These are phyloP conservation scores for Galerucella nymphaeae DNA, from an alignment of 2,888 invertebrate species.

Conservation along the genomic window DNA sequence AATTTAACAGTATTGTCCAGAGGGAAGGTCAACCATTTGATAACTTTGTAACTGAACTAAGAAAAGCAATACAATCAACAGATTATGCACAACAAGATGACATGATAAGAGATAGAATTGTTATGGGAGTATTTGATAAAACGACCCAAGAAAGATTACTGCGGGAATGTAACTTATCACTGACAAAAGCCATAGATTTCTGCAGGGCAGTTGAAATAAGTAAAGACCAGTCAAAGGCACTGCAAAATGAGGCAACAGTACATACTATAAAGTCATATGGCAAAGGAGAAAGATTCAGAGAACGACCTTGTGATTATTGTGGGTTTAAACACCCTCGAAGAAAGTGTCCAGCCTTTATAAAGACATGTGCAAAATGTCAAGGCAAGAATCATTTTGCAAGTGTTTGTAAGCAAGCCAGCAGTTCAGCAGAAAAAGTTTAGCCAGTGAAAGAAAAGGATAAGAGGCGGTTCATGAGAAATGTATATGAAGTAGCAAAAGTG, in stretches of 20 bases:
- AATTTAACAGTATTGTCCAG: slow-evolving; percentile 49
- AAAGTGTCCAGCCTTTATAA: slow-evolving; percentile 8
- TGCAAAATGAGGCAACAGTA: slow-evolving; percentile 35
- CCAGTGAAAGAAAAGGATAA: too few relatives aligned
- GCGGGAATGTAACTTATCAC: slow-evolving; percentile 43
- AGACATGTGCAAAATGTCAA: slow-evolving; percentile 15
- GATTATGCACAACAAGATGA: slow-evolving; percentile 48
- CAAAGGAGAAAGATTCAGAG: neutral
- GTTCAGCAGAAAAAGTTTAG: too few relatives aligned
- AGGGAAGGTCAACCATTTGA: slow-evolving; percentile 52
- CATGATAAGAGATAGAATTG: slow-evolving; percentile 50
- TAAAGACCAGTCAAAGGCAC: slow-evolving; percentile 42
- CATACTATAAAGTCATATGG: neutral
- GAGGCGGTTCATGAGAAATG: too few relatives aligned
- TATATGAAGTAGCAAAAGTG: too few relatives aligned
- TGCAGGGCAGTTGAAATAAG: slow-evolving; percentile 46
- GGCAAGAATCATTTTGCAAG: too few relatives aligned
- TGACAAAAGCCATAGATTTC: slow-evolving; percentile 44
- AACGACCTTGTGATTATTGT: slow-evolving; percentile 16
- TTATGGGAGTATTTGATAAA: slow-evolving; percentile 48
- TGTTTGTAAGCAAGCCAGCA: too few relatives aligned
- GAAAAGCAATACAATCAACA: slow-evolving; percentile 49
- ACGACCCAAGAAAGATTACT: slow-evolving; percentile 45
- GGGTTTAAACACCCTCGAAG: slow-evolving; percentile 6
- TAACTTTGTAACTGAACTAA: slow-evolving; percentile 51